Evolutionary conservation across 2,113 vertebrate genomes (phyloP).

Genomic region (Dipodomys spectabilis): DNA sequence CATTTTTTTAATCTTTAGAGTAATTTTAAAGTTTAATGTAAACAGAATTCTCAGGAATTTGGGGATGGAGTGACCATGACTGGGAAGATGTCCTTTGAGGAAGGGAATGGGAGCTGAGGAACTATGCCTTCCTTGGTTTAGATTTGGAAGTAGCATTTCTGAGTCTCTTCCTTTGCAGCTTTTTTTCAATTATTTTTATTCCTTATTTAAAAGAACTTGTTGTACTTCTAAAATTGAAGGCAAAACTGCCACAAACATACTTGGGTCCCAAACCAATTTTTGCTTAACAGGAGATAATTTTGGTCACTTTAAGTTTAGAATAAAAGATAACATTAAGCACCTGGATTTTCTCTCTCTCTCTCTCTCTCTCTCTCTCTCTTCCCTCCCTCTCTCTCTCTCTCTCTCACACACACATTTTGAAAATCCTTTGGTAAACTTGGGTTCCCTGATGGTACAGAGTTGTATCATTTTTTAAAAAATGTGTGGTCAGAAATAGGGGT

Average conservation of each 20-base stretch:
- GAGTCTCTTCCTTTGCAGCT: not conserved
- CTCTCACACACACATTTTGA: not conserved
- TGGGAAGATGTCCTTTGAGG: not conserved
- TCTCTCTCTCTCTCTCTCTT: not conserved
- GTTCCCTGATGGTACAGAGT: not conserved
- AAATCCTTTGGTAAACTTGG: not conserved
- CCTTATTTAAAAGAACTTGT: not conserved
- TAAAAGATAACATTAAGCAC: not conserved
- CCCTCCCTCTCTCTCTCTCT: too few species aligned
- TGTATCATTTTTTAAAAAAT: not conserved
- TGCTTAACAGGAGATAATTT: not conserved
- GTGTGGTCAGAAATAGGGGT: not conserved
- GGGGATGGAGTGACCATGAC: too few species aligned
- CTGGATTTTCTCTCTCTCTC: not conserved
- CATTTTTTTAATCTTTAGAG: not conserved
- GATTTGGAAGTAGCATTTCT: not conserved
- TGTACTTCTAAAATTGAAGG: conserved; percentile 51
- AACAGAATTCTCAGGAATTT: not conserved
- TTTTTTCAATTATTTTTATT: not conserved
- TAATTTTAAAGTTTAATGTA: not conserved
- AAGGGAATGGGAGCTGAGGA: not conserved
- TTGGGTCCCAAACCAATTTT: not conserved
- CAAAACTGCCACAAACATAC: not conserved
- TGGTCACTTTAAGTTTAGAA: not conserved
- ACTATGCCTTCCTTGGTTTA: not conserved